These are phyloP conservation scores for Gallinago jamesoni DNA, from an alignment of 2,113 vertebrate genomes.

Conservation along the genomic window DNA sequence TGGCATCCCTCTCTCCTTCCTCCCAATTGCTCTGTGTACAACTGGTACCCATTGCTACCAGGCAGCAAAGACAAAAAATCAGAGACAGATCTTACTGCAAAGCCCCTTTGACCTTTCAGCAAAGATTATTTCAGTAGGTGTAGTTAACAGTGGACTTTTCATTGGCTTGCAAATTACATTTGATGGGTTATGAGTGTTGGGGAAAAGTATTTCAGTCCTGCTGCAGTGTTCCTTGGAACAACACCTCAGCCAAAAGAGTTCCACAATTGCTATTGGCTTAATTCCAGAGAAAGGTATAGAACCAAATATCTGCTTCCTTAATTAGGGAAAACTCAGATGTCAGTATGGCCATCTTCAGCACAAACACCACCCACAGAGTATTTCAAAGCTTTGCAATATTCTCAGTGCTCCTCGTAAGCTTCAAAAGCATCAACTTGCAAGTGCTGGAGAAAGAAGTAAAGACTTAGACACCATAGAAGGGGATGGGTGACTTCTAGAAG, in stretches of 20 bases:
- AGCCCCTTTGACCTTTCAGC: background rate
- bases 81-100: background rate
- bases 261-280: background rate
- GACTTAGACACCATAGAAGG: background rate
- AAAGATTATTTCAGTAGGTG: background rate
- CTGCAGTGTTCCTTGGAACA: background rate
- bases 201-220: background rate
- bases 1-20: background rate
- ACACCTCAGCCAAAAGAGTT: background rate
- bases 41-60: background rate
- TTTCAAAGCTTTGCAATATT: background rate
- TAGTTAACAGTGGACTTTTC: background rate
- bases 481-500: background rate
- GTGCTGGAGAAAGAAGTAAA: background rate
- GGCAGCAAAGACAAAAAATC: background rate
- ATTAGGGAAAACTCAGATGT: background rate
- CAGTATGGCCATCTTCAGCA: background rate
- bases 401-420: background rate
- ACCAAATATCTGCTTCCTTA: background rate
- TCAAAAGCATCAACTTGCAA: background rate
- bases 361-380: background rate
- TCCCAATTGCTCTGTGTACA: background rate
- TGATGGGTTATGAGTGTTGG: background rate
- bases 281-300: background rate
- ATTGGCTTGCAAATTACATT: background rate